Percentiles rank a stretch among this genome's conserved stretches.
phyloP scores from a whole-genome alignment of 2,797 vertebrate species.

The Neopelma chrysocephalum region DNA sequence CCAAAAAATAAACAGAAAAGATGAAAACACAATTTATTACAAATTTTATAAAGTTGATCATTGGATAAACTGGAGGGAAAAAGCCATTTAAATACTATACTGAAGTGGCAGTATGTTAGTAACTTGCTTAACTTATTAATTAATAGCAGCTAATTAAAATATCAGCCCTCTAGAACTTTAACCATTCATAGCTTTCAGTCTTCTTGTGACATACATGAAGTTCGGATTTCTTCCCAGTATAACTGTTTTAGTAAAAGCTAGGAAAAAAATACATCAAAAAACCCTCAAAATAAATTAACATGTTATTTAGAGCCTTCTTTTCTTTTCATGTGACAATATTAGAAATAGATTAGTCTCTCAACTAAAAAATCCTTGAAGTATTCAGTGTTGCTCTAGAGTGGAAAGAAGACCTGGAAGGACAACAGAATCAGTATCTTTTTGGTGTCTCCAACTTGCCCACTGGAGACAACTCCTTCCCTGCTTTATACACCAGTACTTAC shows the following conservation, averaged over 20 bases:
- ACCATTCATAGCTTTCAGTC: not conserved
- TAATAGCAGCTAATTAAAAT: conserved; percentile 1
- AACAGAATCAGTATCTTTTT: not conserved
- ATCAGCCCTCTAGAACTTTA: not conserved
- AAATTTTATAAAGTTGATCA: not conserved
- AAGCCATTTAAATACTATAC: not conserved
- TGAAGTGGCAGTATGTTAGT: not conserved
- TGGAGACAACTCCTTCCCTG: not conserved
- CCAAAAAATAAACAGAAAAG: not conserved
- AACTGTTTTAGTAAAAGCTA: not conserved
- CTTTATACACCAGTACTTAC: not conserved
- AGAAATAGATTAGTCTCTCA: not conserved
- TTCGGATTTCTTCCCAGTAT: not conserved
- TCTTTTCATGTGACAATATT: not conserved
- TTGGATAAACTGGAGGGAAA: not conserved
- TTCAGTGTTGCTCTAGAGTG: not conserved
- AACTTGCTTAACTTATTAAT: not conserved
- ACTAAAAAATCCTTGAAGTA: not conserved
- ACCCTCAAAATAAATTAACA: not conserved
- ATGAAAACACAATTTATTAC: not conserved
- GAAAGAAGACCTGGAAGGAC: not conserved
- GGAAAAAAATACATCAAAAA: not conserved
- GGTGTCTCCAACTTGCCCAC: not conserved
- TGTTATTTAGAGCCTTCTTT: not conserved
- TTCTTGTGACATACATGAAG: not conserved